These are phyloP conservation scores for Sepioteuthis lessoniana DNA, from an alignment of 2,888 invertebrate genomes.

Conservation along the genomic window DNA sequence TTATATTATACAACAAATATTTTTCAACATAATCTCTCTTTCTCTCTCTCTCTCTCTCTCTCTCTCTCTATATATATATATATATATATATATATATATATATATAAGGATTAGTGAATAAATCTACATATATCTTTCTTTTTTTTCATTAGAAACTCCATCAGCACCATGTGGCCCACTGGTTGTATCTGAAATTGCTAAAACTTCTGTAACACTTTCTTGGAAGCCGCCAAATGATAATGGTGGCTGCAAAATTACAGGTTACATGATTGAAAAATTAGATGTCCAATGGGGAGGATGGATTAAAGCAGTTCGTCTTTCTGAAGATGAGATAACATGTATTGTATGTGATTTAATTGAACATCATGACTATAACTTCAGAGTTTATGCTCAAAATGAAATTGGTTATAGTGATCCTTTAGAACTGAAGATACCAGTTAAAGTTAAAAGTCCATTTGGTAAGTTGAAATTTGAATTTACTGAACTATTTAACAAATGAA, in stretches of 20 bases:
- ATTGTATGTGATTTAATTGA: slow-evolving; percentile 60
- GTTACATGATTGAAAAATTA: slow-evolving; percentile 71
- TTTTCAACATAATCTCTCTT: too few species aligned
- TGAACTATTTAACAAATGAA: not conserved
- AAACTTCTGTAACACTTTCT: slow-evolving; percentile 68
- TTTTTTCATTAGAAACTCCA: slow-evolving; percentile 67
- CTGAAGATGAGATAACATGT: slow-evolving; percentile 56
- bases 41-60: too few species aligned
- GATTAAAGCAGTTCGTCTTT: slow-evolving; percentile 64
- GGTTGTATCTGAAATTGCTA: slow-evolving; percentile 59
- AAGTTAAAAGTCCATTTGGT: slow-evolving; percentile 79
- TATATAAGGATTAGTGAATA: too few species aligned
- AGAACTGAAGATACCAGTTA: slow-evolving; percentile 83
- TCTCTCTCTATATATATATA: too few species aligned
- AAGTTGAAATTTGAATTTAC: slow-evolving; percentile 77
- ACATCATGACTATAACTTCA: slow-evolving; percentile 70
- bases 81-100: too few species aligned
- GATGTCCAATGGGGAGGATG: slow-evolving; percentile 68
- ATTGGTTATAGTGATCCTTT: slow-evolving; percentile 78
- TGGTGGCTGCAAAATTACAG: slow-evolving; percentile 71
- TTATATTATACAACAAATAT: too few species aligned
- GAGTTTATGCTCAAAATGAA: slow-evolving; percentile 74
- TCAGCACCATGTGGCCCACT: slow-evolving; percentile 67
- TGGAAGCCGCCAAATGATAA: slow-evolving; percentile 72
- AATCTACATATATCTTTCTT: not conserved